phyloP scores from a whole-genome alignment of 2,113 vertebrate genomes.

The Bubo bubo region DNA sequence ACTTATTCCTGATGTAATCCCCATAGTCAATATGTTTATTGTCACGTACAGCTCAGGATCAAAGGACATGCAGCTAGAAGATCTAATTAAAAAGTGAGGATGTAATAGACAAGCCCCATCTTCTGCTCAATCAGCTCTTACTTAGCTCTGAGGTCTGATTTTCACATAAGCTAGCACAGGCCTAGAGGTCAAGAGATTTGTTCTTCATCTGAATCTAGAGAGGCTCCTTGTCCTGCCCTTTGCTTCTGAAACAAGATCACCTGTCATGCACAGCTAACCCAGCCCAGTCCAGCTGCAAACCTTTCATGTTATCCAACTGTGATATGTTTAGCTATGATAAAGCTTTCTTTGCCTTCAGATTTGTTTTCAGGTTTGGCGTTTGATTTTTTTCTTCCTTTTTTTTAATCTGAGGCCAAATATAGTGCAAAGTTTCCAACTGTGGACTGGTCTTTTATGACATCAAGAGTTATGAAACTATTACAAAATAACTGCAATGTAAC shows the following conservation, averaged over 20 bases:
- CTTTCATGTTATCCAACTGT: background rate
- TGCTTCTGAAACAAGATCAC: constrained; percentile 25
- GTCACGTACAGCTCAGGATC: constrained; percentile 44
- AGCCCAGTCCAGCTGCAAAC: background rate
- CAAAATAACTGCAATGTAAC: background rate
- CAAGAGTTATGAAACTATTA: background rate
- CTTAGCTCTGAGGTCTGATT: constrained; percentile 33
- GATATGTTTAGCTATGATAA: background rate
- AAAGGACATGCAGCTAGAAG: constrained; percentile 33
- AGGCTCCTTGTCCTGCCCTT: constrained; percentile 29
- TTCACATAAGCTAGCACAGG: background rate
- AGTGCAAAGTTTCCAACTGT: background rate
- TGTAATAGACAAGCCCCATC: constrained; percentile 51
- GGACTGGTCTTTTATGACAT: background rate
- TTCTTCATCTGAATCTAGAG: constrained; percentile 26
- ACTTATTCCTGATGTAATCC: background rate
- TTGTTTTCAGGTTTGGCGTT: background rate
- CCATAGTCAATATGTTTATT: constrained; percentile 22
- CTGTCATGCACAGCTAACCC: background rate
- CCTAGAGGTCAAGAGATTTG: constrained; percentile 51
- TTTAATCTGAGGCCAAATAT: background rate
- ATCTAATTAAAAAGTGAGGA: constrained; percentile 66
- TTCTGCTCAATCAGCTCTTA: constrained; percentile 64
- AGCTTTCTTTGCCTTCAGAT: background rate
- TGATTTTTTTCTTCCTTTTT: background rate